Evolutionary conservation across 2,888 invertebrate genomes (phyloP), one percentile per base, ranked within the genome.

Genomic region (Drosophila eohydei): DNA sequence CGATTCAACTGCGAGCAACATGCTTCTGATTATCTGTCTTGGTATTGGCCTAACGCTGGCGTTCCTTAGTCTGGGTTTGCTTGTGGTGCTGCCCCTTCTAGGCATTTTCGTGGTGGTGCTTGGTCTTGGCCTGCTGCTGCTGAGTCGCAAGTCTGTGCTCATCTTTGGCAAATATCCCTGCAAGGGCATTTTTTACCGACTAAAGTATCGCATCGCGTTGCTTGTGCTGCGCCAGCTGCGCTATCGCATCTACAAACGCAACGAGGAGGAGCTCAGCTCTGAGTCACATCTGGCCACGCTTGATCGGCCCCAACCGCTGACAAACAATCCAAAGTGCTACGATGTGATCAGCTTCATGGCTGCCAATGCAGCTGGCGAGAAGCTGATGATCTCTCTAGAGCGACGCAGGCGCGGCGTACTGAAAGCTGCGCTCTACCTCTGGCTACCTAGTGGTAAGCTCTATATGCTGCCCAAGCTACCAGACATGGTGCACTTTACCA

Each of bases 331-430:
- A 3, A 91, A 93, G 75, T 94, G 94, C 28, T 96, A 96, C 73
- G 97, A 97, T 91, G 96, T 96, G 5, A 95, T 96, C 1, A 96
- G 96, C 91, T 96, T 97, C 92, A 95, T 96, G 92, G 95, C 95
- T 0, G 94, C 94, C 32, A 95, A 94, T 74, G 90, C 91, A 26
- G 93, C 94, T 14, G 96, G 96, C 0, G 93, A 94, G 43, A 96
- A 95, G 84, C 92, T 96, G 34, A 94, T 95, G 80, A 94, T 94
- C 0, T 96, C 96, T 0, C 94, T 94, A 75, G 96, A 96, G 89
- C 91, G 95, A n/a, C 93, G 96, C 5, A 94, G 95, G 0, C 92
- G 95, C 76, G 95, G 95, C 6, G 94, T 96, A 81, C 94, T 95
- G 55, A 95, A 96, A 84, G 95, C 95, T 34, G 93, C 95, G 0